These are phyloP conservation scores for Sycon ciliatum DNA, from an alignment of 37 sponge, comb jelly and placozoan genomes.

Conservation along the genomic window DNA sequence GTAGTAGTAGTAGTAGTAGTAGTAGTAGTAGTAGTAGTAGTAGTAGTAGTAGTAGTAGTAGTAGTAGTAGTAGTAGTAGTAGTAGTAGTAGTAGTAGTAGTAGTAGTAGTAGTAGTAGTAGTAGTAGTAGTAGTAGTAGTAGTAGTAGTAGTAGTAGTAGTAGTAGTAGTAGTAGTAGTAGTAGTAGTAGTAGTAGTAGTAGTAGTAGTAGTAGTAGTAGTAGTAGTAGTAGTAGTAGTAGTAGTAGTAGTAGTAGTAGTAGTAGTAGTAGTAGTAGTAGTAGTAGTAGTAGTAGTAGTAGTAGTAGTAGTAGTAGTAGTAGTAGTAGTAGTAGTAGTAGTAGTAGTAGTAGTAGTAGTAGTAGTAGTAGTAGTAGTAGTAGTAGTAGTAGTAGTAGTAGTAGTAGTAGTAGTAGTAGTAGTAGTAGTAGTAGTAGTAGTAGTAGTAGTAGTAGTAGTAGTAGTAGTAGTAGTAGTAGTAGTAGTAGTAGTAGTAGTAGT, in stretches of 20 bases:
- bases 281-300: neutral
- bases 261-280: neutral
- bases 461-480: neutral
- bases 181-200: neutral
- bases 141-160: neutral
- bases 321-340: neutral
- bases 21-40: neutral
- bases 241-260: neutral
- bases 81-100: neutral
- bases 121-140: neutral
- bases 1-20: neutral
- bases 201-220: neutral
- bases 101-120: neutral
- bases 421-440: neutral
- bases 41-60: constrained; percentile 2
- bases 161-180: constrained; percentile 2
- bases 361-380: neutral
- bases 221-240: neutral
- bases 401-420: neutral
- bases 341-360: neutral
- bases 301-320: constrained; percentile 2
- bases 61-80: neutral
- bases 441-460: constrained; percentile 2
- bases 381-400: neutral
- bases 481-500: neutral